Evolutionary conservation across 2,797 vertebrate genomes (phyloP), one percentile per base, ranked within the genome.

Genomic region (Anableps anableps): DNA sequence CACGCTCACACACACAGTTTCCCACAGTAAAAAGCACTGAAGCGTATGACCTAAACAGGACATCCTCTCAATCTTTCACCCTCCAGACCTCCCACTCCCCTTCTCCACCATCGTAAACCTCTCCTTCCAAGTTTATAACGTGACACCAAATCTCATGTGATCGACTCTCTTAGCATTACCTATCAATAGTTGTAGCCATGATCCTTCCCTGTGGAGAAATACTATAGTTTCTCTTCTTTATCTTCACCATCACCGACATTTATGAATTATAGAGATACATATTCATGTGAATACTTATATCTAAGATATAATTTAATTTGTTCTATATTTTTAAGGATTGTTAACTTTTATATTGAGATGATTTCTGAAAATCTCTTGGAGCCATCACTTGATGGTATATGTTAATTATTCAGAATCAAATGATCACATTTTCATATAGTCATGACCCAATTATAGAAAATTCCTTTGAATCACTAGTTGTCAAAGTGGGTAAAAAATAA

Each of bases 1-100:
- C 36, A 81, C 74, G 60, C 53, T 81, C 76, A 85, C 83, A 82
- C 76, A 82, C 76, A 86, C 78, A 78, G 74, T 93, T 95, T 95
- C 95, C 94, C 95, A 95, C 94, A 95, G 93, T 92, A 87, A 85
- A 86, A 89, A 50, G 55, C 81, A 83, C 78, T 68, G 81, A 77
- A 83, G 86, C 82, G 84, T 85, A 93, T 92, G 91, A 94, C 87
- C 90, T 85, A 93, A 94, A 94, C 93, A 95, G 93, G 94, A 94
- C 91, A 91, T 94, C 93, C 94, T 91, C 86, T 84, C 85, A 87
- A 74, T 89, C 76, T 77, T 86, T 81, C 75, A 80, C 86, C 77
- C 87, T 72, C 64, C 78, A 17, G 51, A 53, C 74, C 89, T 93
- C 88, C 85, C 84, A 89, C 80, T 89, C 77, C 64, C 78, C 75